A percentile compares a stretch with the other conserved stretches of the same genome.
Evolutionary conservation across 2,113 vertebrate genomes (phyloP).

Genomic region (Oryzias javanicus): DNA sequence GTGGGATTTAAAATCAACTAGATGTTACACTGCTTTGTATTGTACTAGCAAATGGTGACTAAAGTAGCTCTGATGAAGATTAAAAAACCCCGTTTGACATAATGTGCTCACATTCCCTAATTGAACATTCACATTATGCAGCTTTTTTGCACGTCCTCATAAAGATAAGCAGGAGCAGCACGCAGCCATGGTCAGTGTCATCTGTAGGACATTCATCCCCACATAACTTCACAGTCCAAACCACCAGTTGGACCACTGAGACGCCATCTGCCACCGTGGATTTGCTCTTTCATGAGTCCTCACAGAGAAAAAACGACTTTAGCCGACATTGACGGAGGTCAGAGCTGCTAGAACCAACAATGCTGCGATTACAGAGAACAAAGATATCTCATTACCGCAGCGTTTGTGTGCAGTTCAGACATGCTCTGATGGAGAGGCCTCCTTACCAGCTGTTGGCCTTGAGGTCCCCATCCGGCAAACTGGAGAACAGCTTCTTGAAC

Average conservation of each 20-base stretch:
- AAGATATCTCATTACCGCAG: constrained; percentile 22
- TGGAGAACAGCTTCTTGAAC: constrained; percentile 88
- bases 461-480: constrained; percentile 95
- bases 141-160: neutral
- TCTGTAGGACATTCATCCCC: constrained; percentile 15
- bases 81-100: no score
- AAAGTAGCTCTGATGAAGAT: neutral
- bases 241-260: constrained; percentile 34
- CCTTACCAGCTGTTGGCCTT: constrained; percentile 95
- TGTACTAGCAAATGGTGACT: neutral
- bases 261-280: constrained; percentile 61
- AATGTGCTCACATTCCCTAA: no score
- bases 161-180: neutral
- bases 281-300: constrained; percentile 15
- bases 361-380: constrained; percentile 11
- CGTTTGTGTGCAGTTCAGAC: constrained; percentile 12
- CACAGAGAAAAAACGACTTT: constrained; percentile 24
- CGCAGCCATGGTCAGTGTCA: constrained; percentile 17
- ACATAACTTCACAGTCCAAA: constrained; percentile 15
- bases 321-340: constrained; percentile 35
- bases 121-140: no score
- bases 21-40: neutral
- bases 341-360: constrained; percentile 1
- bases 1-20: neutral
- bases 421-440: constrained; percentile 7